A percentile compares a stretch with the other conserved stretches of the same genome.
These are phyloP conservation scores for Apamea epomidion DNA, from an alignment of 2,888 invertebrate species.

Conservation along the genomic window DNA sequence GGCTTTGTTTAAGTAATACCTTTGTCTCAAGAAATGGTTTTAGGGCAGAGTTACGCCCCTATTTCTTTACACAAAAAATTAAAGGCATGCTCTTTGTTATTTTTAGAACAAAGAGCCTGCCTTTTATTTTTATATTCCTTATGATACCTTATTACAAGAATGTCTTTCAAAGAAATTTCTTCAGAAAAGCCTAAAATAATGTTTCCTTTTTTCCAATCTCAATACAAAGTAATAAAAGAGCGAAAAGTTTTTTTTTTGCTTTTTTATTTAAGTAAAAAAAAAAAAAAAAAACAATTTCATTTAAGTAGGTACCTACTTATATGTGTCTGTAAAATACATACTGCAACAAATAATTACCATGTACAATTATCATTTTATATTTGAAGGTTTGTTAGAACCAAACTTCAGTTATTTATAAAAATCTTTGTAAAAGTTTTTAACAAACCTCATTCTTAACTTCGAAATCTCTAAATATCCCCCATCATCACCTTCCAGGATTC, in stretches of 20 bases:
- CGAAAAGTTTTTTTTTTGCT: too few species aligned
- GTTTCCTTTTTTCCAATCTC: not conserved
- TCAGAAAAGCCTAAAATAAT: not conserved
- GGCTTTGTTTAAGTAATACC: not conserved
- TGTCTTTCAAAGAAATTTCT: not conserved
- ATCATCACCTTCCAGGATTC: slow-evolving; percentile 94
- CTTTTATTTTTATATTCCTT: too few species aligned
- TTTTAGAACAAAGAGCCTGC: too few species aligned
- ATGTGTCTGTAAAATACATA: too few species aligned
- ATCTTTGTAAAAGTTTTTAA: not conserved
- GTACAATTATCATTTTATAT: not conserved
- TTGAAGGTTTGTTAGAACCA: not conserved
- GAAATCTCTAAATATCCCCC: not conserved
- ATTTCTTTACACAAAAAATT: not conserved
- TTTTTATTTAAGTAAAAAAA: too few species aligned
- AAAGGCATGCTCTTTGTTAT: not conserved
- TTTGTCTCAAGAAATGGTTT: not conserved
- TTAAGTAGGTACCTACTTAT: too few species aligned
- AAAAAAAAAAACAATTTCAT: too few species aligned
- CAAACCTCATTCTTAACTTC: not conserved
- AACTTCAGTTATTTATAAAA: not conserved
- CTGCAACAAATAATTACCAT: too few species aligned
- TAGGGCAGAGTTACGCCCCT: not conserved
- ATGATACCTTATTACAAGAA: not conserved
- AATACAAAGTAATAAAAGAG: not conserved